These are phyloP conservation scores for Diplosoma virens DNA, from an alignment of 23 tunicate species.

Conservation along the genomic window DNA sequence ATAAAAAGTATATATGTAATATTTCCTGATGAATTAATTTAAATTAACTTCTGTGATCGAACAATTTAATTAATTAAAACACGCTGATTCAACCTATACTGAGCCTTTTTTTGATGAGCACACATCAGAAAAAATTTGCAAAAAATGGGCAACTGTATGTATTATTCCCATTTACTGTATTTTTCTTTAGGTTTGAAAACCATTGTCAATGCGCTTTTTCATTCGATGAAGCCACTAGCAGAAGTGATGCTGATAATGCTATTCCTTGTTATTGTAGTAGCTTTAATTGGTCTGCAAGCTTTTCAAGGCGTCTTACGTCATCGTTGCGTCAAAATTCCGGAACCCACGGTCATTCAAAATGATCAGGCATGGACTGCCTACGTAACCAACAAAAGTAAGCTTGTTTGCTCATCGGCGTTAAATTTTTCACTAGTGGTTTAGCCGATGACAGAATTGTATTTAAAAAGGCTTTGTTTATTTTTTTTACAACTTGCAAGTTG, in stretches of 20 bases:
- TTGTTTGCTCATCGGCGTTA: not conserved
- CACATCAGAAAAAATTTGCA: too few relatives aligned
- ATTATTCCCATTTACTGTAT: not conserved
- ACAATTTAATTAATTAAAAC: too few relatives aligned
- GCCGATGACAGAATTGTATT: too few relatives aligned
- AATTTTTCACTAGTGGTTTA: not conserved
- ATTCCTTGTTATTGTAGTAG: constrained; percentile 71
- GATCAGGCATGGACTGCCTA: constrained; percentile 10
- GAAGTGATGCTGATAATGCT: constrained; percentile 95
- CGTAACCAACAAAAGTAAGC: constrained; percentile 35
- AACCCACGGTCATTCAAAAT: not conserved
- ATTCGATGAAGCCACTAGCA: constrained; percentile 85
- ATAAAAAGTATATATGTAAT: too few relatives aligned
- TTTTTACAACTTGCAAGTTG: too few relatives aligned
- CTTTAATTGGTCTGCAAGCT: constrained; percentile 88
- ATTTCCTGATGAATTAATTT: too few relatives aligned
- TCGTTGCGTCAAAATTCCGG: constrained; percentile 51
- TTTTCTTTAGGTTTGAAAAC: constrained; percentile 80
- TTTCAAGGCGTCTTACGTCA: constrained; percentile 79
- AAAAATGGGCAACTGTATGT: too few relatives aligned
- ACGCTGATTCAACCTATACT: too few relatives aligned
- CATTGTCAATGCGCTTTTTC: constrained; percentile 90
- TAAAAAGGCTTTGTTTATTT: too few relatives aligned
- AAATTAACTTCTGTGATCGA: too few relatives aligned
- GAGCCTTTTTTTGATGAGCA: too few relatives aligned